Conservation (phyloP, 2,797 vertebrate genomes). For the Podarcis lilfordi region DNA sequence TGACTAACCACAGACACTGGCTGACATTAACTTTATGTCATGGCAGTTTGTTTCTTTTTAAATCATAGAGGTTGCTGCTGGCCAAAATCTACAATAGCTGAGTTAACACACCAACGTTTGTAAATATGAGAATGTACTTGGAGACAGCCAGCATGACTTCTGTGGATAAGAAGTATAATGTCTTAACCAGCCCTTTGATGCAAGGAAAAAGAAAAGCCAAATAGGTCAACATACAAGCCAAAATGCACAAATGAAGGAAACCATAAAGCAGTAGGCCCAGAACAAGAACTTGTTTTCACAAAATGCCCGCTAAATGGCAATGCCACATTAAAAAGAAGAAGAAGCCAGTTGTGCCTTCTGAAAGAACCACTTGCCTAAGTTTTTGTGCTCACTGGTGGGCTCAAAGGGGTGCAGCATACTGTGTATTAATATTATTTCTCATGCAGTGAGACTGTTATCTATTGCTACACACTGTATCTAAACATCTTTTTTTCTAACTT, state of each 20-base stretch:
- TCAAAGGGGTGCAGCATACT: neutral
- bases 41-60: neutral
- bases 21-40: neutral
- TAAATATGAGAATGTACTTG: neutral
- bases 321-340: neutral
- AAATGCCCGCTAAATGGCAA: neutral
- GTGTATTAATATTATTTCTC: neutral
- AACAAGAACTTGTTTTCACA: neutral
- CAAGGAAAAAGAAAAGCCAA: constrained; percentile 6
- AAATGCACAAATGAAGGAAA: constrained; percentile 16
- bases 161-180: constrained; percentile 5
- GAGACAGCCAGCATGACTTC: neutral
- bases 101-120: neutral
- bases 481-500: neutral
- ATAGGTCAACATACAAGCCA: neutral
- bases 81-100: neutral
- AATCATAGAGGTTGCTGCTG: neutral
- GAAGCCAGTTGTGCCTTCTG: too few species aligned
- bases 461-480: neutral
- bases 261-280: neutral
- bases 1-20: neutral
- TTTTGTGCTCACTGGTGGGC: neutral
- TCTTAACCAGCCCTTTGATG: constrained; percentile 6
- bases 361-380: neutral
- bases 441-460: neutral